These are phyloP conservation scores for Lepeophtheirus salmonis DNA, from an alignment of 1,140 invertebrate genomes.

Conservation along the genomic window DNA sequence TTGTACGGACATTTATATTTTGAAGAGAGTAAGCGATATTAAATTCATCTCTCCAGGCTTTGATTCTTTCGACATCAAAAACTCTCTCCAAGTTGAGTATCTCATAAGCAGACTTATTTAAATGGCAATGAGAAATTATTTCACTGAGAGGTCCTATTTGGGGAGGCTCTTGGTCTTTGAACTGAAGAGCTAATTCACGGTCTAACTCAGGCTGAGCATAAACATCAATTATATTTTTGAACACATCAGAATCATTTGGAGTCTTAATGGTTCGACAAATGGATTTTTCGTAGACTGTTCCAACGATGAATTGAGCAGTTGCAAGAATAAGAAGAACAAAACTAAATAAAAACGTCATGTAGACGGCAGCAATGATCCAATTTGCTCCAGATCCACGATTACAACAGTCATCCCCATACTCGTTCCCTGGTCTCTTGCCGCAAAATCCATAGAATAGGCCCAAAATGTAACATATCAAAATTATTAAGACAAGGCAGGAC, in stretches of 20 bases:
- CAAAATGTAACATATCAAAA: constrained; percentile 12
- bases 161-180: background rate
- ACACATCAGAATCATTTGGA: constrained; percentile 14
- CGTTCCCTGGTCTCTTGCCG: constrained; percentile 6
- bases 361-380: constrained; percentile 14
- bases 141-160: background rate
- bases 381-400: constrained; percentile 14
- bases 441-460: constrained; percentile 18
- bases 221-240: background rate
- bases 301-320: constrained; percentile 11
- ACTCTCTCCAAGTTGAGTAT: constrained; percentile 4
- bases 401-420: constrained; percentile 16
- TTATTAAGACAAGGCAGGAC: constrained; percentile 9
- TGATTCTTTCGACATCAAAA: constrained; percentile 7
- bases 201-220: background rate
- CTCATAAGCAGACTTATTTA: constrained; percentile 10
- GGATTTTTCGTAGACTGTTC: constrained; percentile 11
- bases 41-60: constrained; percentile 12
- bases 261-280: background rate
- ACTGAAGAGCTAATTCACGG: background rate
- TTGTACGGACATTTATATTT: constrained; percentile 10
- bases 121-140: constrained; percentile 7
- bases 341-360: constrained; percentile 13
- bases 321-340: constrained; percentile 8
- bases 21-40: constrained; percentile 2